Base-by-base conservation (phyloP, 1,140 invertebrate genomes). In the Aphaenogaster floridana region DNA sequence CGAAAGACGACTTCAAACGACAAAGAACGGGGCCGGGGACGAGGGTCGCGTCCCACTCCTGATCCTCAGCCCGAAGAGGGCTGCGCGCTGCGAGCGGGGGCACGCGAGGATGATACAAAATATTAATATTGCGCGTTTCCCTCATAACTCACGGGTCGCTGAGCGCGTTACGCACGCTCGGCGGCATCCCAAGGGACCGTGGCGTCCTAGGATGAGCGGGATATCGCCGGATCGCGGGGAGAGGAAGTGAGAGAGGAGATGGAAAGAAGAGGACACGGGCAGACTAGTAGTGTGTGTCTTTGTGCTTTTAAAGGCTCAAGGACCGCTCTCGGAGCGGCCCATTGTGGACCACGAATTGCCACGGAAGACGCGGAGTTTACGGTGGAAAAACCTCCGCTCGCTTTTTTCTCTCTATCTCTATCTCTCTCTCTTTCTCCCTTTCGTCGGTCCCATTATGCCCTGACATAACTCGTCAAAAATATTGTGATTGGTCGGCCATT, bases 381-480 rank as follows among this genome's bases (percentile, higher is more conserved):
- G 42, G 42, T 79, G 88, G 80, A 90, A 92, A 91, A 91, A 50
- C 77, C 59, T 48, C 45, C 28, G 72, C 72, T 64, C 34, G 11
- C 63, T 76, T 48, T 21, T 17, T 21, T 8, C 28, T 28, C 28
- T 28, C 28, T 28, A 28, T 28, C 28, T 39, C 48, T 52, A 15
- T n/a, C 42, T 17, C 21, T n/a, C 39, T 78, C 21, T 64, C 21
- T 63, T n/a, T 45, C 54, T 63, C 17, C 21, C 45, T 64, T 86
- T 68, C 39, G 61, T 74, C 76, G 61, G 57, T 68, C 54, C 93
- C 91, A 95, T 95, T 95, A 94, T 95, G 86, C 39, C 64, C 92
- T 93, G 94, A 93, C 94, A 93, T 95, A 95, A 95, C 93, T 95
- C 94, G 94, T 95, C 94, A 95, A 95, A 95, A 95, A 95, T 95